Evolutionary conservation across 2,888 invertebrate genomes (phyloP), one percentile per base, ranked within the genome.

Genomic region (Prionchulus punctatus): DNA sequence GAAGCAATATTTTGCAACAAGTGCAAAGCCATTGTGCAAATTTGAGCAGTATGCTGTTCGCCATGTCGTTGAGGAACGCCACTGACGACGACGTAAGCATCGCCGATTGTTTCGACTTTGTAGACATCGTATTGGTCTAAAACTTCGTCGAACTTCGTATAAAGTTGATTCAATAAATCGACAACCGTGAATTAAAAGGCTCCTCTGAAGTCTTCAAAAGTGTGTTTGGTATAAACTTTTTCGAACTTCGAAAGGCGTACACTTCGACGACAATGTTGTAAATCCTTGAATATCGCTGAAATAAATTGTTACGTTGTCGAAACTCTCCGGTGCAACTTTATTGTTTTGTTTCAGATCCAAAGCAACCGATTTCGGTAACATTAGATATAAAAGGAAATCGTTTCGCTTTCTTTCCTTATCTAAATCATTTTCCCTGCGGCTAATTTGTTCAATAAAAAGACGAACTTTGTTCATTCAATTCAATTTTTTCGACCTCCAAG

Each of bases 51-150:
- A 30, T 55, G 50, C 2, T 25, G 25, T 7, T 27, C 50, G 28
- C 27, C 25, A 27, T 49, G 23, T 4, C 23, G 12, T 27, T 15
- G 4, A 7, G 50, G 50, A 7, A 50, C 21, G 12, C 50, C 50
- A n/a, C 21, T 21, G 50, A 12, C 25, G 4, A 50, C 50, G 12
- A 52, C 31, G 52, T 52, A 52, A 18, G 52, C 52, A 31, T 52
- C 48, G 23, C 52, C 52, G 3, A 52, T 52, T 12, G 52, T 52
- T 36, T 52, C 52, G 12, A 52, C 52, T 31, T 52, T 52, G 31
- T 31, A 30, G 12, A 18, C 18, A 28, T 50, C 50, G 50, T 50
- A 27, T n/a, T 50, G 23, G 28, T 50, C 50, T 28, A 50, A 28
- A 18, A 50, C 25, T 7, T 18, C 21, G 47, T 47, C 47, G n/a